Percentiles rank a stretch among this genome's conserved stretches.
phyloP scores from a whole-genome alignment of 2,113 vertebrate species.

The Callithrix jacchus region DNA sequence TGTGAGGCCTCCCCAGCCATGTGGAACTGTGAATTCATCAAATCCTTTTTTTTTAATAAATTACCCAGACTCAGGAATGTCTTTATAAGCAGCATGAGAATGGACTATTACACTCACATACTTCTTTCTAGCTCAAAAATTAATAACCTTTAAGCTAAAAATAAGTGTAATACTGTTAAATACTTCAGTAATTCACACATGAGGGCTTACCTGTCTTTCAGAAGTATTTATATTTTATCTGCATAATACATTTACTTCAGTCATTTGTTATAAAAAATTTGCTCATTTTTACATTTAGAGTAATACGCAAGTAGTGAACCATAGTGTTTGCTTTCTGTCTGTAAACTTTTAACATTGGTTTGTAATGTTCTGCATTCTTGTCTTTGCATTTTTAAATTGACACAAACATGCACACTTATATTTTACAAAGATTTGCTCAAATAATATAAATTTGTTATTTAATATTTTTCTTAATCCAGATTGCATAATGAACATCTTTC shows the following conservation, averaged over 20 bases:
- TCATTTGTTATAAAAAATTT: not conserved
- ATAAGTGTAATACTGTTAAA: not conserved
- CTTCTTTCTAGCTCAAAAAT: not conserved
- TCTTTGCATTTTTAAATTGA: not conserved
- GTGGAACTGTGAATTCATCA: too few relatives aligned
- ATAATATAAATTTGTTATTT: not conserved
- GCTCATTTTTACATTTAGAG: not conserved
- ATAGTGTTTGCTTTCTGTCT: not conserved
- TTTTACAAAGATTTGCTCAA: not conserved
- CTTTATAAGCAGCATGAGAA: too few relatives aligned
- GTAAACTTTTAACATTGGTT: not conserved
- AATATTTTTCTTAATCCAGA: not conserved
- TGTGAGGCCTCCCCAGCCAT: too few relatives aligned
- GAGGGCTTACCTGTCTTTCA: not conserved
- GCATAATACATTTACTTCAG: not conserved
- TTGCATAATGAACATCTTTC: not conserved
- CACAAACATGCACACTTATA: not conserved
- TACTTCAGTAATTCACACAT: not conserved
- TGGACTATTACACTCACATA: not conserved
- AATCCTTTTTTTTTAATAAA: too few relatives aligned
- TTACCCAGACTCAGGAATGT: rapidly evolving
- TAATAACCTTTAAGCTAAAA: not conserved
- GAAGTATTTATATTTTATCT: not conserved
- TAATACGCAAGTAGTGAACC: not conserved
- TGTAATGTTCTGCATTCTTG: not conserved